phyloP scores from a whole-genome alignment of 2,797 vertebrate genomes.

The Sebastolobus altivelis region DNA sequence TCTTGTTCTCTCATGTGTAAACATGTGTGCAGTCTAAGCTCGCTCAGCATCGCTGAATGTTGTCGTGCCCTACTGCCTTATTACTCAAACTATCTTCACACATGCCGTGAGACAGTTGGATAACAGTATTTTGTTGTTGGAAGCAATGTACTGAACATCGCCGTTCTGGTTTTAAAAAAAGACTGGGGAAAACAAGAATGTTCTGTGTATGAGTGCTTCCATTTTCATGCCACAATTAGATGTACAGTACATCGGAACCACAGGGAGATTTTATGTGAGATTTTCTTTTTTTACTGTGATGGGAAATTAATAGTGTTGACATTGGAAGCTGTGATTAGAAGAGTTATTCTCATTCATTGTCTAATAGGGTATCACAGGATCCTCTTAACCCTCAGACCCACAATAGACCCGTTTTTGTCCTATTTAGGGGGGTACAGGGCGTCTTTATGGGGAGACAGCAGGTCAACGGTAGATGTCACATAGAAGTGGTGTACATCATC shows the following conservation, averaged over 20 bases:
- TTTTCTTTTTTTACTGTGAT: too few relatives aligned
- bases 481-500: too few relatives aligned
- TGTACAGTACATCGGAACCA: background rate
- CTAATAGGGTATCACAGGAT: background rate
- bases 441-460: too few relatives aligned
- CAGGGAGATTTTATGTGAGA: background rate
- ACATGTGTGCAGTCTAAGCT: constrained; percentile 38
- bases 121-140: constrained; percentile 38
- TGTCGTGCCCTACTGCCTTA: constrained; percentile 46
- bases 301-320: background rate
- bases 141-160: constrained; percentile 20
- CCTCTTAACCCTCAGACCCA: background rate
- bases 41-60: constrained; percentile 35
- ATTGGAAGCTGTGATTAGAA: constrained; percentile 6
- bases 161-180: constrained; percentile 22
- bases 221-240: constrained; percentile 8
- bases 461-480: too few relatives aligned
- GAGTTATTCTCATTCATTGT: background rate
- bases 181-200: background rate
- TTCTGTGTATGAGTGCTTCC: background rate
- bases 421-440: background rate
- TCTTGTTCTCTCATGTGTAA: constrained; percentile 57
- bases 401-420: background rate
- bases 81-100: constrained; percentile 47
- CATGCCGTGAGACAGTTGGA: constrained; percentile 43